Percentiles rank a stretch among this genome's conserved stretches.
Conservation (phyloP, 2,113 vertebrate genomes). For the Sminthopsis crassicaudata region DNA sequence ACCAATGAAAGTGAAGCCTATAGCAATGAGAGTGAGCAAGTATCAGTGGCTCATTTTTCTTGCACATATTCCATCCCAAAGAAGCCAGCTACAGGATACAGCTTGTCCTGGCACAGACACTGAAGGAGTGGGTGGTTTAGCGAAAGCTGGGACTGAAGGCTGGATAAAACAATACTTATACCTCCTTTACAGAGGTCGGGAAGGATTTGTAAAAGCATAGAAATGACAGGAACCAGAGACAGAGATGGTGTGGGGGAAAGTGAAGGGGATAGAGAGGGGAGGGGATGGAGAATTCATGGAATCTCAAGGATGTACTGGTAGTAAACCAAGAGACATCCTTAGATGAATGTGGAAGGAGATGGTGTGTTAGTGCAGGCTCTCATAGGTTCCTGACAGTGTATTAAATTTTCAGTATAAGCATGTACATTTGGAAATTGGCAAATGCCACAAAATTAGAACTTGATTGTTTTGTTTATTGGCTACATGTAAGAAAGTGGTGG, state of each 20-base stretch:
- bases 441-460: neutral
- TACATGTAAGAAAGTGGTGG: neutral
- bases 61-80: constrained; percentile 86
- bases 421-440: neutral
- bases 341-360: neutral
- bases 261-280: neutral
- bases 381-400: neutral
- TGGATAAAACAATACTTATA: neutral
- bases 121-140: constrained; percentile 47
- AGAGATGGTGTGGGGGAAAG: neutral
- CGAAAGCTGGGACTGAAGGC: neutral
- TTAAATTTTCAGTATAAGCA: neutral
- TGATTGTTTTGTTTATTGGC: neutral
- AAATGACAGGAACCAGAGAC: neutral
- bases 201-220: neutral
- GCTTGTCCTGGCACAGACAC: constrained; percentile 86
- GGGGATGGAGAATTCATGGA: no score
- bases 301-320: neutral
- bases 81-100: constrained; percentile 85
- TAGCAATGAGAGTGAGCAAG: constrained; percentile 81
- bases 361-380: neutral
- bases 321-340: neutral
- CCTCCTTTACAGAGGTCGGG: neutral
- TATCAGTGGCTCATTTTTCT: constrained; percentile 86
- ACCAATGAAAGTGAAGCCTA: constrained; percentile 87